Evolutionary conservation across 2,888 invertebrate genomes (phyloP), one percentile per base, ranked within the genome.

Genomic region (Anthrax anthrax): DNA sequence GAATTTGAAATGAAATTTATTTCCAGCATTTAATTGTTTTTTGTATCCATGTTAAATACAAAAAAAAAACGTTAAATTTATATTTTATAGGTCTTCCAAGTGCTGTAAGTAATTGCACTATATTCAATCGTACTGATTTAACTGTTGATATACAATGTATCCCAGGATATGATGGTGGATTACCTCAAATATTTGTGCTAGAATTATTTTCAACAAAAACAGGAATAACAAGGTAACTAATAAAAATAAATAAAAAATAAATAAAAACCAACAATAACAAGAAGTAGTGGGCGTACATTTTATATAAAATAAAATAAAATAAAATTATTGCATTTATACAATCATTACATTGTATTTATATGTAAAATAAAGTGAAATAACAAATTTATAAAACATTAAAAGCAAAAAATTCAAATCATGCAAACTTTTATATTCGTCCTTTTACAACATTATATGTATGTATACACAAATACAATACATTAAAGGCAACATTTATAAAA

Each of bases 131-230:
- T 65, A 89, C 89, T 16, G 80, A 82, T 58, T 84, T 81, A 57
- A 83, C 84, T 50, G 84, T 85, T 56, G 81, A 83, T 65, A 84
- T 89, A 55, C 78, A 79, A 58, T 90, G 90, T 66, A 76, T 81
- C 60, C 73, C 86, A 19, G 86, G 86, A 56, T 89, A 88, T 70
- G 89, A 90, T 71, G 90, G 90, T 49, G 90, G 90, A 53, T 76
- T 90, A 58, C 86, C 88, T 49, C 89, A 90, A 72, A 76, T 76
- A 64, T 90, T 90, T 72, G 73, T 86, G 45, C 75, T 90, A 54
- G 88, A 89, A 70, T 77, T 88, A 55, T 84, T 73, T 65, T 68
- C 69, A 53, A 56, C 62, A 54, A 65, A 65, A 60, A 67, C 65
- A 51, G 67, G 68, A 52, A 54, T 60, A 51, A 64, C 64, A 55